phyloP scores from a whole-genome alignment of 2,797 vertebrate species.

The Gila robusta region DNA sequence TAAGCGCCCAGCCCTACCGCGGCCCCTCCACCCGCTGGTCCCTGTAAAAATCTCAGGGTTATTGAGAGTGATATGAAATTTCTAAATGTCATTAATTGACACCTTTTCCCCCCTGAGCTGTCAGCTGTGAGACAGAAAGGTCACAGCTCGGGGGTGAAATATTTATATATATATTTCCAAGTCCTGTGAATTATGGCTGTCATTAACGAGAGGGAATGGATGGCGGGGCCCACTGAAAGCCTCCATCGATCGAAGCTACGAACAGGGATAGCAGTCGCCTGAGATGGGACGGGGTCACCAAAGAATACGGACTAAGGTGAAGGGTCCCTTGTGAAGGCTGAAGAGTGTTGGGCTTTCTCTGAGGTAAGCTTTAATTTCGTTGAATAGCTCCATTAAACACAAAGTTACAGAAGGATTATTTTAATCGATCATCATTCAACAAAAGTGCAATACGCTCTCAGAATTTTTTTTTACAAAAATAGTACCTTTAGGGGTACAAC shows the following conservation, averaged over 20 bases:
- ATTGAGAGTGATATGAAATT: conserved; percentile 83
- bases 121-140: conserved; percentile 81
- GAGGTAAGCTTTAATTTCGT: conserved; percentile 62
- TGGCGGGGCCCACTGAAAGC: conserved; percentile 78
- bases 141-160: conserved; percentile 78
- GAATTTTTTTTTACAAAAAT: neutral
- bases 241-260: conserved; percentile 77
- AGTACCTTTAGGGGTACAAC: neutral
- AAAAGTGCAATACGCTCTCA: conserved; percentile 7
- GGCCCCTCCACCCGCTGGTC: conserved; percentile 61
- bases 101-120: conserved; percentile 80
- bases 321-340: conserved; percentile 54
- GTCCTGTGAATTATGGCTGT: conserved; percentile 82
- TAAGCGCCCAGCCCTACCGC: conserved; percentile 8
- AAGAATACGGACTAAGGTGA: conserved; percentile 58
- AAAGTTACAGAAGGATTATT: conserved; percentile 50
- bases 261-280: conserved; percentile 68
- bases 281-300: conserved; percentile 63
- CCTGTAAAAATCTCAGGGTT: conserved; percentile 80
- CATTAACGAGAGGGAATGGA: conserved; percentile 81
- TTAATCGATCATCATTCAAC: conserved; percentile 49
- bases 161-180: conserved; percentile 76
- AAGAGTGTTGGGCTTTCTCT: conserved; percentile 48
- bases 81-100: conserved; percentile 87
- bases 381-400: conserved; percentile 45